Evolutionary conservation across 2,113 vertebrate genomes (phyloP), one percentile per base, ranked within the genome.

Genomic region (Prunella fulvescens): DNA sequence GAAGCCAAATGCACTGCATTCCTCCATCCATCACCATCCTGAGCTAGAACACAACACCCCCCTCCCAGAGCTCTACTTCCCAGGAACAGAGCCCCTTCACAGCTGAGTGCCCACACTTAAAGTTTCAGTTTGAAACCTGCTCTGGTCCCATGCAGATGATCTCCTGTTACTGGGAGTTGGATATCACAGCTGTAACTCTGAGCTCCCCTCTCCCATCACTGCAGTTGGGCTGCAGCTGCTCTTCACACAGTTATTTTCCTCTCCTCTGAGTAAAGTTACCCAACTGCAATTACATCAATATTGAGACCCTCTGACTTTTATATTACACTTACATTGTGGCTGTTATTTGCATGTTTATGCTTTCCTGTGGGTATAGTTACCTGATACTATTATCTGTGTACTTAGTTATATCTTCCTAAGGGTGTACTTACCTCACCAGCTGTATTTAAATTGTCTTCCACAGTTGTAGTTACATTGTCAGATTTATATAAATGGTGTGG

Each of bases 281-380:
- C 62, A 72, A 12, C 47, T 88, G 28, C 67, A 77, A 33, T 47
- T 74, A 42, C 8, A 91, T 79, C 86, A 93, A 82, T 57, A 91
- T 28, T 39, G 56, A 87, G 81, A 79, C 67, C 66, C 62, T 86
- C 50, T 84, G 92, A 95, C 91, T 96, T 86, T 44, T 51, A 57
- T 48, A 72, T 80, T 86, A 45, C 19, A 77, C 79, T 94, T 93
- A 53, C 9, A 69, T 45, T 61, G 69, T 73, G 71, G 78, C 50
- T 83, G 83, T 89, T 95, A 96, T 95, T 96, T 95, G 67, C 81
- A 91, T 72, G 86, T 81, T 96, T 93, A 90, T 57, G 24, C n/a
- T 79, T 79, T 93, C 96, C 90, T 84, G 24, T 48, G 92, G 65
- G 83, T 79, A 64, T 2, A 90, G 67, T 95, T 95, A 94, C 92